Percentiles rank a stretch among this genome's conserved stretches.
These are phyloP conservation scores for Seladonia tumulorum DNA, from an alignment of 2,888 invertebrate species.

Conservation along the genomic window DNA sequence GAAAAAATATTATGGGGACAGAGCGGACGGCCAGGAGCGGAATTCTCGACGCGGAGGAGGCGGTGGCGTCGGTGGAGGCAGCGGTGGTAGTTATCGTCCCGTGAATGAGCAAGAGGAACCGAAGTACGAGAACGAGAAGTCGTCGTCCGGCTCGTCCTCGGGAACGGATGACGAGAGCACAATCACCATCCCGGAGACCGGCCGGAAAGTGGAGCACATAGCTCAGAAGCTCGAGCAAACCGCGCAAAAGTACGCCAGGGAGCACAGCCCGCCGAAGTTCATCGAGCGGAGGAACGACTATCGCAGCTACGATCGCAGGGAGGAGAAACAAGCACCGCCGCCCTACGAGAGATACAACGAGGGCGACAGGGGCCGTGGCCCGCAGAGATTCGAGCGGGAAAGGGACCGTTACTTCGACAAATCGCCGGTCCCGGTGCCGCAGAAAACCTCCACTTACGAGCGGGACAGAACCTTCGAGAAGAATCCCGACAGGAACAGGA, in stretches of 20 bases:
- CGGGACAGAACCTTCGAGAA: constrained; percentile 79
- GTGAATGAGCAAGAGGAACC: constrained; percentile 62
- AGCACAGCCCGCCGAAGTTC: constrained; percentile 82
- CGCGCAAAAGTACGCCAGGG: constrained; percentile 82
- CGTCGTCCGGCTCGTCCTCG: constrained; percentile 74
- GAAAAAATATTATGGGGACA: constrained; percentile 77
- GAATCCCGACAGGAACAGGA: constrained; percentile 74
- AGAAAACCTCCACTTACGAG: constrained; percentile 72
- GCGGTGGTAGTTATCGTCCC: constrained; percentile 9
- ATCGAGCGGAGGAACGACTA: constrained; percentile 77
- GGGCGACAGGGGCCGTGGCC: constrained; percentile 55
- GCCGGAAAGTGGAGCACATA: constrained; percentile 82
- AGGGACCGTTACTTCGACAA: constrained; percentile 73
- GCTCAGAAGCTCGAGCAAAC: constrained; percentile 83
- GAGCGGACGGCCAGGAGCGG: constrained; percentile 62
- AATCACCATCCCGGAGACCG: constrained; percentile 81
- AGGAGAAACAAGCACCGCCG: constrained; percentile 62
- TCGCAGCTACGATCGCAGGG: constrained; percentile 68
- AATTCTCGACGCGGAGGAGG: constrained; percentile 35
- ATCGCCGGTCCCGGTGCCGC: constrained; percentile 40
- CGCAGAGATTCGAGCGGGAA: constrained; percentile 63
- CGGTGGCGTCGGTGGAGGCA: neutral
- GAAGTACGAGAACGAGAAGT: constrained; percentile 79
- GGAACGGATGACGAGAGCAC: constrained; percentile 82
- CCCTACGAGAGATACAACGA: constrained; percentile 74